phyloP scores from a whole-genome alignment of 1,140 invertebrate genomes.

The Solenopsis fugax region DNA sequence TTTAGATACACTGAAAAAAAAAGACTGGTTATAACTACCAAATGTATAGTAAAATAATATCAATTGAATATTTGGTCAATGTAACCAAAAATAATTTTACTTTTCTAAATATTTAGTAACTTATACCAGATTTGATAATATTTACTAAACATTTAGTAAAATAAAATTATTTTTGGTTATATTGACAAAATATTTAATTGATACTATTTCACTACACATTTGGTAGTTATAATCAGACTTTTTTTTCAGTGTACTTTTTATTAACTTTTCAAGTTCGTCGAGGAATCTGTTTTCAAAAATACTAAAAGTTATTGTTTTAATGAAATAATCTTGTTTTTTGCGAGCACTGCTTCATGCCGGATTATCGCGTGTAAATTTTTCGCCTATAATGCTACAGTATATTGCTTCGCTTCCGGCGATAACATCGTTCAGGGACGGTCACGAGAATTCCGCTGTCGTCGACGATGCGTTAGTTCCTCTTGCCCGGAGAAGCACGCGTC shows the following conservation, averaged over 20 bases:
- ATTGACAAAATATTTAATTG: no score
- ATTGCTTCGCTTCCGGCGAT: conserved; percentile 34
- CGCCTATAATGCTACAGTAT: conserved; percentile 15
- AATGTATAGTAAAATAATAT: no score
- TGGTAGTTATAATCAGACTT: no score
- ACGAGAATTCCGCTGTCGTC: conserved; percentile 45
- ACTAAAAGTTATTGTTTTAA: neutral
- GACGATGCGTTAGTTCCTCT: conserved; percentile 53
- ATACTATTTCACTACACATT: no score
- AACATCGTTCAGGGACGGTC: conserved; percentile 34
- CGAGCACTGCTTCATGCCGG: neutral
- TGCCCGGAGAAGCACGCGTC: conserved; percentile 27
- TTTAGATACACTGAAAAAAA: neutral
- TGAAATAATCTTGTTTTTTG: conserved; percentile 3
- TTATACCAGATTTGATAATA: no score
- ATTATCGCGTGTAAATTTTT: conserved; percentile 38
- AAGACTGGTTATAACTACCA: no score
- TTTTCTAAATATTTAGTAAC: no score
- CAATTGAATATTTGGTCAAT: no score
- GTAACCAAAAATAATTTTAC: no score
- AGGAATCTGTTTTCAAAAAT: neutral
- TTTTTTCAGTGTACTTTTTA: no score
- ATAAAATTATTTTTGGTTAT: no score
- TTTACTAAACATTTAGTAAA: no score
- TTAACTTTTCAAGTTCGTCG: neutral